phyloP scores from a whole-genome alignment of 2,888 invertebrate species.

The Blastobasis adustella region DNA sequence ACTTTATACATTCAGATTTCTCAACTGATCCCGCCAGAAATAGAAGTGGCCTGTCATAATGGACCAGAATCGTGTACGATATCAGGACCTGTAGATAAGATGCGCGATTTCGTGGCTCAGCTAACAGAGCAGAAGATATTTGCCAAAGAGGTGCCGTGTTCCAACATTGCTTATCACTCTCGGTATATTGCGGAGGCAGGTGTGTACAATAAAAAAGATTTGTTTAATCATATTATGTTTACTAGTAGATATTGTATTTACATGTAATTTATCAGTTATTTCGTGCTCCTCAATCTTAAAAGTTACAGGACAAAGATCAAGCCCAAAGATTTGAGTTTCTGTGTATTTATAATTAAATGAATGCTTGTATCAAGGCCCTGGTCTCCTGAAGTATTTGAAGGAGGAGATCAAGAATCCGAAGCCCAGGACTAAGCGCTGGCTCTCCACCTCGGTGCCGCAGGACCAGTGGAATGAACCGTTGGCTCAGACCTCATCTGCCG shows the following conservation, averaged over 20 bases:
- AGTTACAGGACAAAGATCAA: background rate
- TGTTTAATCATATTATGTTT: background rate
- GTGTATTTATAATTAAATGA: background rate
- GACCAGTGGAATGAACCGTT: conserved; percentile 34
- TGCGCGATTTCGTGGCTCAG: conserved; percentile 72
- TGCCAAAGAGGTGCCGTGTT: conserved; percentile 72
- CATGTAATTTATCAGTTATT: background rate
- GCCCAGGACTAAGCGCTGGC: conserved; percentile 82
- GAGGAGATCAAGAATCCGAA: conserved; percentile 78
- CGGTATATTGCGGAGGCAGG: conserved; percentile 83
- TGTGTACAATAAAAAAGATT: conserved; percentile 7
- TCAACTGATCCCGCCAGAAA: conserved; percentile 69
- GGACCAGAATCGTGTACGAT: conserved; percentile 84
- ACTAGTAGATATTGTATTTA: background rate
- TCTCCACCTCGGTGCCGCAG: conserved; percentile 86
- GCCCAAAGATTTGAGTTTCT: background rate
- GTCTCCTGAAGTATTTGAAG: conserved; percentile 72
- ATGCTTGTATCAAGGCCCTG: conserved; percentile 28
- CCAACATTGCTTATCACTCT: conserved; percentile 93
- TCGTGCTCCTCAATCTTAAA: background rate
- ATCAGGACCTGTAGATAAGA: conserved; percentile 80
- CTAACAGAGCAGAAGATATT: conserved; percentile 52
- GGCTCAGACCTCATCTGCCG: conserved; percentile 79
- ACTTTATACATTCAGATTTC: conserved; percentile 36
- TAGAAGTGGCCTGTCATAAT: conserved; percentile 88